These are phyloP conservation scores for Cylas formicarius DNA, from an alignment of 1,140 invertebrate species.

Conservation along the genomic window DNA sequence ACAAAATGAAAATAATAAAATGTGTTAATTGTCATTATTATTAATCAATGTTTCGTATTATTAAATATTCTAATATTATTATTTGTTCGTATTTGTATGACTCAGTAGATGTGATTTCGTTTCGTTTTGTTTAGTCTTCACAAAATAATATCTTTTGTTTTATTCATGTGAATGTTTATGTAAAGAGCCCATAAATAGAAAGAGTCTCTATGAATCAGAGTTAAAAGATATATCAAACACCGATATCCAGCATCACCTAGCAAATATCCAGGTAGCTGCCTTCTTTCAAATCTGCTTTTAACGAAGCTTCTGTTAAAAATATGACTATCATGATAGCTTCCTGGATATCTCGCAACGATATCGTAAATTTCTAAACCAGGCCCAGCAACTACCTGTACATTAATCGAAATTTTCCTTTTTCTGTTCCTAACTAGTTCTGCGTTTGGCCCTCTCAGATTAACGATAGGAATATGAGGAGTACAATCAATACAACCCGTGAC, in stretches of 20 bases:
- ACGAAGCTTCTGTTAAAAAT: slow-evolving; percentile 28
- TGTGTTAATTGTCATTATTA: too few species aligned
- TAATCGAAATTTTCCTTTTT: slow-evolving; percentile 35
- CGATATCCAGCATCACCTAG: slow-evolving; percentile 16
- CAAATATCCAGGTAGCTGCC: slow-evolving; percentile 8
- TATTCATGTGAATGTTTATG: too few species aligned
- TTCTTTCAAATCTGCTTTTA: slow-evolving; percentile 13
- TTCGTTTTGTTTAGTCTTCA: too few species aligned
- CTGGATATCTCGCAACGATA: slow-evolving; percentile 37
- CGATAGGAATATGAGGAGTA: slow-evolving; percentile 28
- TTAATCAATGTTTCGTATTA: too few species aligned
- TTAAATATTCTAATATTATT: too few species aligned
- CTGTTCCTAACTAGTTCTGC: slow-evolving; percentile 35
- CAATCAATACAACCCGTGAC: slow-evolving; percentile 30
- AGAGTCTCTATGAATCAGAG: too few species aligned
- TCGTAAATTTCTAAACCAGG: slow-evolving; percentile 30
- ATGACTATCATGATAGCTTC: slow-evolving; percentile 33
- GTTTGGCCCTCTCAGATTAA: slow-evolving; percentile 27
- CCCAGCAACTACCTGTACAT: slow-evolving; percentile 36
- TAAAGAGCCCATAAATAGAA: too few species aligned
- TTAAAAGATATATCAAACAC: slow-evolving; percentile 5
- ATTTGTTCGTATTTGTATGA: too few species aligned
- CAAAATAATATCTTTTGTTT: too few species aligned
- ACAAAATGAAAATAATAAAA: too few species aligned
- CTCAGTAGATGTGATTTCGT: too few species aligned